phyloP scores from a whole-genome alignment of 2,888 invertebrate genomes.

The Malthinus seriepunctatus region DNA sequence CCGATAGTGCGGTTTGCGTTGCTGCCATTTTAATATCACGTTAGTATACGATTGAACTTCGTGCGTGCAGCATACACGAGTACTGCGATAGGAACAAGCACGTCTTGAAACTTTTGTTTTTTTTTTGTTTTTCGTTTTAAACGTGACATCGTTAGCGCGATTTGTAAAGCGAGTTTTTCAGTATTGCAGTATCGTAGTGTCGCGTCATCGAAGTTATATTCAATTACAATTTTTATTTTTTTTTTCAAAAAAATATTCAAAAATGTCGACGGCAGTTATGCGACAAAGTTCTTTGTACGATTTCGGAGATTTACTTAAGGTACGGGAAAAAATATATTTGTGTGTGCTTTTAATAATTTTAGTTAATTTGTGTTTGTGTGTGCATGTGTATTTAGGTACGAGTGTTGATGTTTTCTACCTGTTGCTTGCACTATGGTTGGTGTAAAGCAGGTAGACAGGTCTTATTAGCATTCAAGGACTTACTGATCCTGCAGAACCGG shows the following conservation, averaged over 20 bases:
- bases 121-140: slow-evolving; percentile 53
- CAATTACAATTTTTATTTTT: slow-evolving; percentile 5
- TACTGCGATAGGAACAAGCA: slow-evolving; percentile 61
- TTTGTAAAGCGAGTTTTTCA: slow-evolving; percentile 50
- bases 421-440: slow-evolving; percentile 24
- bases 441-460: slow-evolving; percentile 31
- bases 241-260: slow-evolving; percentile 40
- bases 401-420: slow-evolving; percentile 21
- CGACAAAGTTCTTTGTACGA: slow-evolving; percentile 75
- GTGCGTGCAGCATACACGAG: slow-evolving; percentile 60
- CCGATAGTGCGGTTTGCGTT: slow-evolving; percentile 33
- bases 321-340: slow-evolving; percentile 59
- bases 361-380: slow-evolving; percentile 16
- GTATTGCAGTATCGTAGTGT: slow-evolving; percentile 57
- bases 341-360: slow-evolving; percentile 20
- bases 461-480: slow-evolving; percentile 38
- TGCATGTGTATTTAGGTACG: slow-evolving; percentile 18
- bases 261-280: slow-evolving; percentile 80
- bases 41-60: slow-evolving; percentile 62
- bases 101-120: slow-evolving; percentile 41
- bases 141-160: slow-evolving; percentile 41
- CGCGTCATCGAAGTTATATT: slow-evolving; percentile 19
- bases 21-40: slow-evolving; percentile 39
- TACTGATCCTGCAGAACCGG: slow-evolving; percentile 37
- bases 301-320: slow-evolving; percentile 73